Base-by-base conservation (phyloP, 2,113 vertebrate genomes). In the Eurypyga helias region DNA sequence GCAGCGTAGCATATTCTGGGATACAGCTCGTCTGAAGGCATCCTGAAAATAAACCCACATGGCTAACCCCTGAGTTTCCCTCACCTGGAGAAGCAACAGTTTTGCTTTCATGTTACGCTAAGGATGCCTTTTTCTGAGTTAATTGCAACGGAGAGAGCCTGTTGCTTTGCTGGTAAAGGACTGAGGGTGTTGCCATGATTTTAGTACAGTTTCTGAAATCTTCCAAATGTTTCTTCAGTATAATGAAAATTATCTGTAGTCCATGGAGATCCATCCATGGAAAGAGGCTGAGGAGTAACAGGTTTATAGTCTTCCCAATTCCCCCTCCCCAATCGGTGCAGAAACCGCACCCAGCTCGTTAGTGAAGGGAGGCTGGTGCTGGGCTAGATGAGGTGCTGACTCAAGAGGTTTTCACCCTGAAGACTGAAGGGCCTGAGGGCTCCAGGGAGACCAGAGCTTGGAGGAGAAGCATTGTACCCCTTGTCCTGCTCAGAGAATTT, bases 1-100 rank as follows among this genome's bases (percentile, higher is more conserved):
- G 43, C 55, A 77, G 60, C 0, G 0, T 17, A 48, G 38, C 1
- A 0, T 65, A 24, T 49, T 77, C 36, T 26, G 34, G 15, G 28
- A 13, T 34, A 34, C 46, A 86, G 24, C 8, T 57, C 80, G 24
- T 85, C 43, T 5, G 1, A 94, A 84, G 45, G 61, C 33, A 78
- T 58, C 48, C 54, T 55, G 76, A 83, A 82, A 87, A 55, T 7
- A 87, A 48, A 76, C 14, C 24, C 38, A 18, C 13, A 9, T 36
- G 29, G 38, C 33, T 45, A n/a, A 61, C 19, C 31, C 45, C 11
- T 2, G 18, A 73, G 46, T 65, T 92, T 75, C 17, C 36, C 33
- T 78, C 33, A 78, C 23, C 33, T 24, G 8, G 7, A 10, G 13
- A 87, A 94, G 52, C 33, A 81, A 67, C 51, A 17, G 71, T 46